A percentile compares a stretch with the other conserved stretches of the same genome.
These are phyloP conservation scores for Napeogenes sylphis DNA, from an alignment of 2,888 invertebrate species.

Conservation along the genomic window DNA sequence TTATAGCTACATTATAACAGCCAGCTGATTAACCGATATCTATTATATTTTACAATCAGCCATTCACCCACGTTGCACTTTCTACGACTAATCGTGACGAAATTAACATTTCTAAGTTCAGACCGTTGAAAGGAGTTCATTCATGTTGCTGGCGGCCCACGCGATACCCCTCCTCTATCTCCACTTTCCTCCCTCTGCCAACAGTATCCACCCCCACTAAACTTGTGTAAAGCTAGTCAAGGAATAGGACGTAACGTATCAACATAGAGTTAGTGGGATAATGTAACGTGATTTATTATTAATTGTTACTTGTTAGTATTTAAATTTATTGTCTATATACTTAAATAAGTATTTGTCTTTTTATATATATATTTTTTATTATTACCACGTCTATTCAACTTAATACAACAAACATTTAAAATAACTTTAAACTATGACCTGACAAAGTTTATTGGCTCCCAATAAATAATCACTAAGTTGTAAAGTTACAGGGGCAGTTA, in stretches of 20 bases:
- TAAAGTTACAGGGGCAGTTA: no score
- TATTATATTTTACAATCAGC: neutral
- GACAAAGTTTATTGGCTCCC: neutral
- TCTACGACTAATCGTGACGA: constrained; percentile 35
- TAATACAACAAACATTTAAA: no score
- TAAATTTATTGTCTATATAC: no score
- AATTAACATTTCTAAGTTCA: constrained; percentile 30
- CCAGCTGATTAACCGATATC: no score
- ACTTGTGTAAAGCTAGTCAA: constrained; percentile 15
- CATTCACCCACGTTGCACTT: constrained; percentile 36
- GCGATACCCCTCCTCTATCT: constrained; percentile 32
- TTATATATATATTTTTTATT: no score
- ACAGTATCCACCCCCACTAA: constrained; percentile 11
- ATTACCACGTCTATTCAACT: no score
- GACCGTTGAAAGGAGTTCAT: constrained; percentile 44
- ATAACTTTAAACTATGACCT: neutral
- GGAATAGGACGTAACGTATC: constrained; percentile 7
- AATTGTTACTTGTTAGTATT: no score
- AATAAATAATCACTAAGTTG: no score
- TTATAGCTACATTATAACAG: no score
- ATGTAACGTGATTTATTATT: no score
- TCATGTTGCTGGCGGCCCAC: constrained; percentile 41
- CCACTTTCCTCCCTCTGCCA: constrained; percentile 13
- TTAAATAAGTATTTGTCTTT: no score
- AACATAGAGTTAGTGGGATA: neutral